Percentiles rank a stretch among this genome's conserved stretches.
phyloP scores from a whole-genome alignment of 2,888 invertebrate species.

The Portevinia maculata region DNA sequence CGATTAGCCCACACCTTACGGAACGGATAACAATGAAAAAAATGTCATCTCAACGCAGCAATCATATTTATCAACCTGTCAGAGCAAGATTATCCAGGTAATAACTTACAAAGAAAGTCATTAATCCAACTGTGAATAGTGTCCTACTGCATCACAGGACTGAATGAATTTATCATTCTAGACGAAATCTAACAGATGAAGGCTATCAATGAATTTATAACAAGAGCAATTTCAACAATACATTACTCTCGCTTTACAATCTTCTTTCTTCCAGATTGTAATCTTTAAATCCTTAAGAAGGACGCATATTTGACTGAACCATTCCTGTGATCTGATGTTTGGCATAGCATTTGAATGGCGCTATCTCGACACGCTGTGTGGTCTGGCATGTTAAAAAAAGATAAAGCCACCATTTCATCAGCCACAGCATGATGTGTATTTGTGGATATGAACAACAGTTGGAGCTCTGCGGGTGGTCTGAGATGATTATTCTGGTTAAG shows the following conservation, averaged over 20 bases:
- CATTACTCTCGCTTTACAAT: background rate
- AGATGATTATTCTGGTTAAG: conserved; percentile 39
- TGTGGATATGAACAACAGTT: conserved; percentile 57
- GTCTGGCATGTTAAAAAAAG: conserved; percentile 35
- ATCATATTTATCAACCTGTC: conserved; percentile 73
- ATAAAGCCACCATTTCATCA: conserved; percentile 57
- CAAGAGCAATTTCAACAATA: conserved; percentile 56
- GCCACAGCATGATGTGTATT: conserved; percentile 20
- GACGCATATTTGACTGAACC: conserved; percentile 38
- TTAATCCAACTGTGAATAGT: conserved; percentile 70
- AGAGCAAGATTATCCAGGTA: conserved; percentile 73
- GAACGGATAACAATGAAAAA: conserved; percentile 65
- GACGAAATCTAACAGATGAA: conserved; percentile 38
- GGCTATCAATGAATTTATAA: conserved; percentile 68
- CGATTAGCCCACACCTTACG: conserved; percentile 43
- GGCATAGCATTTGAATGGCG: conserved; percentile 44
- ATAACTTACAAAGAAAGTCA: conserved; percentile 74
- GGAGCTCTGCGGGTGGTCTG: conserved; percentile 43
- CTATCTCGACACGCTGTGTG: conserved; percentile 46
- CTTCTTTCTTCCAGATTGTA: conserved; percentile 24
- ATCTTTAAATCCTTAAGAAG: conserved; percentile 57
- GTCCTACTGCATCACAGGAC: conserved; percentile 40
- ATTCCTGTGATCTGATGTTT: conserved; percentile 7
- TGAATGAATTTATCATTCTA: conserved; percentile 50
- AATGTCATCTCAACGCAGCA: conserved; percentile 67